Percentiles rank a stretch among this genome's conserved stretches.
Conservation (phyloP, 2,888 invertebrate genomes). For the Phorcus lineatus region DNA sequence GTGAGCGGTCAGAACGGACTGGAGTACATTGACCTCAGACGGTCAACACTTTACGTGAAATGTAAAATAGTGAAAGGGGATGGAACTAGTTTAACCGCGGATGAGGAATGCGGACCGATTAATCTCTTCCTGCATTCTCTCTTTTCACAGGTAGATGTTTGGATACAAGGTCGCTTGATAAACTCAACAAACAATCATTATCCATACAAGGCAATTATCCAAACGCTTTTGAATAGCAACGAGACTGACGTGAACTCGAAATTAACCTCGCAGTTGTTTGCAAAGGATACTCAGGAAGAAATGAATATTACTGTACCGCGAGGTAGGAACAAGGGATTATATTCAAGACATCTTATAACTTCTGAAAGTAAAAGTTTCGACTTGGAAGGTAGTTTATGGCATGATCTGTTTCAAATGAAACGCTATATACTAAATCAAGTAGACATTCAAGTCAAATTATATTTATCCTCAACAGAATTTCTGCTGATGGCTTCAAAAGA, state of each 20-base stretch:
- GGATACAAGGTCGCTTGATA: neutral
- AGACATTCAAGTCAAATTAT: slow-evolving; percentile 25
- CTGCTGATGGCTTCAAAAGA: slow-evolving; percentile 10
- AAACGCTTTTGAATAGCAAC: neutral
- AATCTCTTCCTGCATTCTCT: neutral
- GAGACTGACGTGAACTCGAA: too few relatives aligned
- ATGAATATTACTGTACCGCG: too few relatives aligned
- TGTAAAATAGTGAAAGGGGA: neutral
- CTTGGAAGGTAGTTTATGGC: slow-evolving; percentile 26
- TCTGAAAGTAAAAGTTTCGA: slow-evolving; percentile 26
- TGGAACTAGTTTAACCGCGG: neutral
- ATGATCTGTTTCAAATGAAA: slow-evolving; percentile 31
- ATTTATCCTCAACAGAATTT: slow-evolving; percentile 16
- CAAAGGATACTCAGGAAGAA: too few relatives aligned
- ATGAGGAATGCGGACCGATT: neutral
- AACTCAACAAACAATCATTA: neutral
- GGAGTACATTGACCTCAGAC: neutral
- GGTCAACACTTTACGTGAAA: neutral
- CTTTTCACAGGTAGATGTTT: neutral
- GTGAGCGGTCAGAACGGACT: neutral
- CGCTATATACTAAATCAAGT: slow-evolving; percentile 32
- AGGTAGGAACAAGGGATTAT: slow-evolving; percentile 6
- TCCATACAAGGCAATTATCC: neutral
- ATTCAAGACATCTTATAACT: slow-evolving; percentile 8
- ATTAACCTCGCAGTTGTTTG: too few relatives aligned